These are phyloP conservation scores for Heliangelus exortis DNA, from an alignment of 2,797 vertebrate species.

Conservation along the genomic window DNA sequence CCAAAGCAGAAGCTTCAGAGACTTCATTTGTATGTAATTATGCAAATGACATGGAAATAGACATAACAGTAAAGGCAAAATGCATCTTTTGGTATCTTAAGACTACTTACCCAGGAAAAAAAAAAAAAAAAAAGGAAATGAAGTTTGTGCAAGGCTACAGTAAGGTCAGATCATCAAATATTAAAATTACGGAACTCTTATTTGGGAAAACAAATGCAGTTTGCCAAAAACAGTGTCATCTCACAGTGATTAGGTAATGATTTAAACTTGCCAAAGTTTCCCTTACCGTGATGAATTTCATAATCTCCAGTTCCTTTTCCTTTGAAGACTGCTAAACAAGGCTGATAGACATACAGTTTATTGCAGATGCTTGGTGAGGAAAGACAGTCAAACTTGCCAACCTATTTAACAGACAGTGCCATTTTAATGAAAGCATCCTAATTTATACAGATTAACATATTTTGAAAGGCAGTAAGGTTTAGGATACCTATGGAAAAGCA, in stretches of 20 bases:
- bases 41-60: neutral
- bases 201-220: neutral
- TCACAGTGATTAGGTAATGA: neutral
- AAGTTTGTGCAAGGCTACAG: neutral
- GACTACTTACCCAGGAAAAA: neutral
- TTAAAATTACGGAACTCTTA: neutral
- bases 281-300: slow-evolving; percentile 95
- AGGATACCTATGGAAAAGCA: neutral
- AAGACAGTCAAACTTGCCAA: slow-evolving; percentile 90
- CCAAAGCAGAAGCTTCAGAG: neutral
- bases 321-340: slow-evolving; percentile 93
- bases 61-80: neutral
- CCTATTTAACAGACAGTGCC: slow-evolving; percentile 75
- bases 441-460: neutral
- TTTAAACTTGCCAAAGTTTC: slow-evolving; percentile 1
- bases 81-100: neutral
- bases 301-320: slow-evolving; percentile 92
- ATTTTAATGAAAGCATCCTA: neutral
- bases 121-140: neutral
- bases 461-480: neutral
- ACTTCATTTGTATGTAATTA: neutral
- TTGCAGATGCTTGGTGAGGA: slow-evolving; percentile 83
- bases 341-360: slow-evolving; percentile 89
- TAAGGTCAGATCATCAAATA: neutral
- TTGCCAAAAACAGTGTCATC: neutral